These are phyloP conservation scores for Pomacea canaliculata DNA, from an alignment of 2,888 invertebrate genomes.

Conservation along the genomic window DNA sequence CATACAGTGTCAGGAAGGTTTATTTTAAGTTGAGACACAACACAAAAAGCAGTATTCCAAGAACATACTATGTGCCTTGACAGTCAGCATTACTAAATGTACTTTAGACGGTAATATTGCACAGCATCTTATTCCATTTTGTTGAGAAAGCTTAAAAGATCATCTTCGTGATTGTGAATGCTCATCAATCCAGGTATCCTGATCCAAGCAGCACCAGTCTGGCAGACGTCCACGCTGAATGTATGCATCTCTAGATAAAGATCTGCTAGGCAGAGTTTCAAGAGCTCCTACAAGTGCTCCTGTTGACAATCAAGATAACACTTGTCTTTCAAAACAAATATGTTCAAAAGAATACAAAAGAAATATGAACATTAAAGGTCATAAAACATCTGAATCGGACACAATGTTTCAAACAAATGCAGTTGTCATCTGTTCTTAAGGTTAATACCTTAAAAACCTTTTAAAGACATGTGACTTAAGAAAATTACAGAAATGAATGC, in stretches of 20 bases:
- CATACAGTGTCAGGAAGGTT: background rate
- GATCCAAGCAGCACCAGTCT: slow-evolving; percentile 79
- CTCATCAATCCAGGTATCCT: slow-evolving; percentile 23
- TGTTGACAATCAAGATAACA: slow-evolving; percentile 46
- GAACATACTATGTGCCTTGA: background rate
- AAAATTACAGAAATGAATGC: too few relatives aligned
- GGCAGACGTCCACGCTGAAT: slow-evolving; percentile 74
- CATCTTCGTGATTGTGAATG: slow-evolving; percentile 5
- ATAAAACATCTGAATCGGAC: too few relatives aligned
- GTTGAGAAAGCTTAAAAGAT: background rate
- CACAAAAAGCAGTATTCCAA: background rate
- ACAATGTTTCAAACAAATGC: too few relatives aligned
- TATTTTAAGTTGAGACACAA: background rate
- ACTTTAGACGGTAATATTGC: background rate
- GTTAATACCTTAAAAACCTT: too few relatives aligned
- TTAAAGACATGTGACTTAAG: too few relatives aligned
- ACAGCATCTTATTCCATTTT: background rate
- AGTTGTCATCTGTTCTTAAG: too few relatives aligned
- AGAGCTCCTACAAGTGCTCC: slow-evolving; percentile 84
- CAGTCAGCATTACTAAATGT: background rate
- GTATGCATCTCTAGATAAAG: slow-evolving; percentile 82
- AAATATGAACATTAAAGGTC: too few relatives aligned
- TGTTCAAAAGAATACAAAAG: too few relatives aligned
- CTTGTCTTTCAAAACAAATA: too few relatives aligned
- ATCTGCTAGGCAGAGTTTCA: slow-evolving; percentile 79